phyloP scores from a whole-genome alignment of 2,797 vertebrate species.

The Phylloscopus collybita region DNA sequence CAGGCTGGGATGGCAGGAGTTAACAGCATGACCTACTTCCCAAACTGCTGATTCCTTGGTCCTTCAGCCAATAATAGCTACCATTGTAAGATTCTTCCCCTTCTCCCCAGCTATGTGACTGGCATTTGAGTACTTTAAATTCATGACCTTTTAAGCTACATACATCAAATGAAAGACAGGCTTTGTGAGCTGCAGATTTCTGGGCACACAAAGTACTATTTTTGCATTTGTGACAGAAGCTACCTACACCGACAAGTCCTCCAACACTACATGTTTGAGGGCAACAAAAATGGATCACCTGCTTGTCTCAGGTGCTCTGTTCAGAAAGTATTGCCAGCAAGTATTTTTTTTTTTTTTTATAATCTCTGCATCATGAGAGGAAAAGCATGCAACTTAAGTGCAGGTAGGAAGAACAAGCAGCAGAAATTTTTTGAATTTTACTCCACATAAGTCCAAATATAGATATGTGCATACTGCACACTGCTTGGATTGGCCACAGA shows the following conservation, averaged over 20 bases:
- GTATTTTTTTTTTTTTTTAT: background rate
- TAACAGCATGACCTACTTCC: conserved; percentile 59
- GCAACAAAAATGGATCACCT: background rate
- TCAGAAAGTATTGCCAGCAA: background rate
- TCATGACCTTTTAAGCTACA: conserved; percentile 57
- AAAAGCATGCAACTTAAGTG: background rate
- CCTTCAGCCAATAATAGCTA: conserved; percentile 43
- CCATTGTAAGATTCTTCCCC: conserved; percentile 24
- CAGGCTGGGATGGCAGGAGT: conserved; percentile 8
- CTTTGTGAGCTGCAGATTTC: conserved; percentile 37
- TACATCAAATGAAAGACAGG: conserved; percentile 46
- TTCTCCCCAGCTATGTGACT: conserved; percentile 17
- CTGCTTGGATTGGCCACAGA: background rate
- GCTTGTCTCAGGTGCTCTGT: background rate
- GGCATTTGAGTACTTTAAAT: conserved; percentile 44
- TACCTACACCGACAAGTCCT: background rate
- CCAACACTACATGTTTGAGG: background rate
- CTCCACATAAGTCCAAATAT: background rate
- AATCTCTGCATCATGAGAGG: background rate
- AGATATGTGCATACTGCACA: background rate
- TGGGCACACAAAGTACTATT: background rate
- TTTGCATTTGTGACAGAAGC: background rate
- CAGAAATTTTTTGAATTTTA: background rate
- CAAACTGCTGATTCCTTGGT: conserved; percentile 30
- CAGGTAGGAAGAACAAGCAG: background rate